Evolutionary conservation across 2,888 invertebrate genomes (phyloP), one percentile per base, ranked within the genome.

Genomic region (Drosophila buzzatii): DNA sequence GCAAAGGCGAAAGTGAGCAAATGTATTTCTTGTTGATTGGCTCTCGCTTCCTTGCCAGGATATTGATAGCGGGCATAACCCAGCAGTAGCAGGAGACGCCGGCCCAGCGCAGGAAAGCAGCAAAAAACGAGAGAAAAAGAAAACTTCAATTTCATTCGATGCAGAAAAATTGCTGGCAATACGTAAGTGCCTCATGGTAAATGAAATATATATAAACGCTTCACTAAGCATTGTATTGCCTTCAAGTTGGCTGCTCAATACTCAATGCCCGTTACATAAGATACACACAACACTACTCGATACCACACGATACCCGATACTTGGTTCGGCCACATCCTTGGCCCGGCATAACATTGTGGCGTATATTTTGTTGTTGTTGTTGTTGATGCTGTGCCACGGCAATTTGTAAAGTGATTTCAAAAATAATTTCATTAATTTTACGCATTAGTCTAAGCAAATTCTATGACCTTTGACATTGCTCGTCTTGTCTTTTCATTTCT

Each of bases 141-240:
- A 53, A 81, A 78, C 85, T 86, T 86, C 85, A 85, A 88, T 87
- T 86, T 77, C 88, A 87, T 81, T 80, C 83, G 88, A 88, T 86
- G 88, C 87, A 88, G 86, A 88, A 87, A 88, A 86, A 85, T 87
- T 80, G 81, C 79, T 78, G 68, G 71, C 88, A 87, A 88, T 88
- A 76, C 83, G 87, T 87, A 87, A 86, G 83, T 83, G 85, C 87
- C 83, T 82, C 73, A 85, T 87, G 85, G 83, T 68, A 87, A 88
- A 88, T 83, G 83, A 87, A 87, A 87, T 88, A 88, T 77, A 84
- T 81, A 84, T 79, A 84, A 81, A 82, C 81, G 85, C 82, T 86
- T 79, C 82, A 76, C 62, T 81, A 81, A 69, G 59, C 73, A 79
- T 73, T 79, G 68, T 76, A 73, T 75, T 68, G 76, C 70, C 66